Conservation (phyloP, 1,140 invertebrate species). For the Aleiodes sp. region DNA sequence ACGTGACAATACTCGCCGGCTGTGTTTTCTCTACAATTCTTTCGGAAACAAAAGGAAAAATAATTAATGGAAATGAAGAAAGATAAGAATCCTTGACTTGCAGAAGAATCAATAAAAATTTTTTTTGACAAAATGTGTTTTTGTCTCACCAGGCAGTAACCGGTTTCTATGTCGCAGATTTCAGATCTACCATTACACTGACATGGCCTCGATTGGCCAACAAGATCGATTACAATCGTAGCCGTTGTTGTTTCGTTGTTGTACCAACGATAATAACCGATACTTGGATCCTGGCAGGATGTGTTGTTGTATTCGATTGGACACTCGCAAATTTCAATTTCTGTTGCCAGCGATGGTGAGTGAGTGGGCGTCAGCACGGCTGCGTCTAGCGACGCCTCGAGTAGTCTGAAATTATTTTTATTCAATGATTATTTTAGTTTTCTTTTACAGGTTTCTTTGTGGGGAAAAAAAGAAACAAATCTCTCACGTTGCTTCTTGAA, state of each 20-base stretch:
- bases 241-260: conserved; percentile 64
- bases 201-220: conserved; percentile 84
- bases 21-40: conserved; percentile 88
- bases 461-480: conserved; percentile 37
- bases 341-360: conserved; percentile 75
- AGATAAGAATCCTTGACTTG: background rate
- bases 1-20: conserved; percentile 78
- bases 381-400: conserved; percentile 84
- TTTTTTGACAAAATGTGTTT: background rate
- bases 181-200: conserved; percentile 83
- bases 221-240: conserved; percentile 77
- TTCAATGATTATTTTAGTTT: conserved; percentile 28
- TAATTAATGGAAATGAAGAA: conserved; percentile 10
- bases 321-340: conserved; percentile 91
- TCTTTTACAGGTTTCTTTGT: conserved; percentile 18
- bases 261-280: conserved; percentile 83
- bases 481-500: conserved; percentile 72
- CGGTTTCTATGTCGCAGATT: conserved; percentile 85
- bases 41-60: conserved; percentile 38
- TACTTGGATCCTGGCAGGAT: conserved; percentile 88
- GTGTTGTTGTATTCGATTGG: conserved; percentile 80
- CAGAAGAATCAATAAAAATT: background rate
- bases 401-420: conserved; percentile 67
- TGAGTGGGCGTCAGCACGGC: conserved; percentile 74
- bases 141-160: conserved; percentile 79